Conservation (phyloP, 1,140 invertebrate genomes). For the Orius insidiosus region DNA sequence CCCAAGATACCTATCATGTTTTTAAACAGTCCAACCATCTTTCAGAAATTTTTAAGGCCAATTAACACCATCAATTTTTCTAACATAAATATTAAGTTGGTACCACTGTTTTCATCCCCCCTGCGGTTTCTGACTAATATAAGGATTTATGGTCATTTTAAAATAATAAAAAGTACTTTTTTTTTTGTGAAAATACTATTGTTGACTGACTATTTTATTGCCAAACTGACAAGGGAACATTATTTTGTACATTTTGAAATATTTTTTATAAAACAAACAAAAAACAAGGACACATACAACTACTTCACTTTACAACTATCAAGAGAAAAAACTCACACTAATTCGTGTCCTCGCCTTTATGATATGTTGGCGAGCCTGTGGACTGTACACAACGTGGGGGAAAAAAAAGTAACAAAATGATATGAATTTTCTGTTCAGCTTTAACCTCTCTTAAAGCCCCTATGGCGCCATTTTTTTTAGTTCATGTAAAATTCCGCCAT, state of each 20-base stretch:
- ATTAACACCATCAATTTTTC: too few species aligned
- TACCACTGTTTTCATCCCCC: too few species aligned
- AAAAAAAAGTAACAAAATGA: constrained; percentile 8
- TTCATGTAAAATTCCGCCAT: too few species aligned
- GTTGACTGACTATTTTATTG: constrained; percentile 15
- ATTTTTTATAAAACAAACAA: constrained; percentile 4
- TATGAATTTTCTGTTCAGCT: constrained; percentile 9
- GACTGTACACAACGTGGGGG: constrained; percentile 15
- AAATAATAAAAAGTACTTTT: neutral
- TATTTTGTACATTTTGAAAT: constrained; percentile 12
- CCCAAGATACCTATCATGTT: too few species aligned
- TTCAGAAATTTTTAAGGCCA: too few species aligned
- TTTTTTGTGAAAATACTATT: constrained; percentile 13
- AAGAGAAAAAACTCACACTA: constrained; percentile 13
- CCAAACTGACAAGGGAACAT: constrained; percentile 10
- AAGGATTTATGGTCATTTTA: too few species aligned
- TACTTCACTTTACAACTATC: constrained; percentile 12
- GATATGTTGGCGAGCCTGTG: constrained; percentile 10
- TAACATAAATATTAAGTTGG: too few species aligned
- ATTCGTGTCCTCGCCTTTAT: constrained; percentile 9
- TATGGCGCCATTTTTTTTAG: too few species aligned
- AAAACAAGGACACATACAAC: constrained; percentile 14
- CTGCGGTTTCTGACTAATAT: too few species aligned
- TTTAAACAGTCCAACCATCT: too few species aligned
- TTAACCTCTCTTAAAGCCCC: constrained; percentile 5